Base-by-base conservation (phyloP, 2,888 invertebrate species). In the Drosophila bunnanda region DNA sequence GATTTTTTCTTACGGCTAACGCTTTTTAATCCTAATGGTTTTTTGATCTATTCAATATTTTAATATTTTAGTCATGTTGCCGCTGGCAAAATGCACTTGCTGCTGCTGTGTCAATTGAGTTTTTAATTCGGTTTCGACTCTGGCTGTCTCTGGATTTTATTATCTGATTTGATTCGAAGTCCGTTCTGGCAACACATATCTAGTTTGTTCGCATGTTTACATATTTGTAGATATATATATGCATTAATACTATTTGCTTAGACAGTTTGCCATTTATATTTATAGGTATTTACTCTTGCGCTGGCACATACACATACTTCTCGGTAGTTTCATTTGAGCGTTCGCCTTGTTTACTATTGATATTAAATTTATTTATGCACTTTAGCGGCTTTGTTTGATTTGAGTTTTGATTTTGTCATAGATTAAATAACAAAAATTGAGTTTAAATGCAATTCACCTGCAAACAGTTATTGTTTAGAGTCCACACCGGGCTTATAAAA, bases 371-470 rank as follows among this genome's bases (percentile, higher is more conserved):
- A 44, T 46, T 62, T 71, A 68, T 74, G 68, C 68, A 74, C 75
- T 75, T 75, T 66, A 67, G 56, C 60, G 75, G 59, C 61, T 69
- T 79, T 65, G 78, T 87, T 84, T 82, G 76, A 82, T 85, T 87
- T 73, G 28, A 52, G 50, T 70, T 87, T 81, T 72, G 82, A 75
- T 82, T 75, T 69, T 48, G 54, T 55, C 74, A 66, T 67, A 58
- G 72, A 64, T 76, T 73, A 22, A 54, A 71, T 61, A 81, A 81
- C 69, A 62, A 22, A 62, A 80, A 68, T 59, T 56, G 32, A 68
- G 52, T 61, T 65, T 83, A 83, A 84, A 83, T 83, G 82, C 82
- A 83, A 71, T 84, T 75, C 58, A 68, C 84, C 84, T 84, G 82
- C 81, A 80, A 71, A 67, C 68, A 75, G 69, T 71, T 71, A 22